A percentile compares a stretch with the other conserved stretches of the same genome.
These are phyloP conservation scores for Agrypnus murinus DNA, from an alignment of 2,888 invertebrate genomes.

Conservation along the genomic window DNA sequence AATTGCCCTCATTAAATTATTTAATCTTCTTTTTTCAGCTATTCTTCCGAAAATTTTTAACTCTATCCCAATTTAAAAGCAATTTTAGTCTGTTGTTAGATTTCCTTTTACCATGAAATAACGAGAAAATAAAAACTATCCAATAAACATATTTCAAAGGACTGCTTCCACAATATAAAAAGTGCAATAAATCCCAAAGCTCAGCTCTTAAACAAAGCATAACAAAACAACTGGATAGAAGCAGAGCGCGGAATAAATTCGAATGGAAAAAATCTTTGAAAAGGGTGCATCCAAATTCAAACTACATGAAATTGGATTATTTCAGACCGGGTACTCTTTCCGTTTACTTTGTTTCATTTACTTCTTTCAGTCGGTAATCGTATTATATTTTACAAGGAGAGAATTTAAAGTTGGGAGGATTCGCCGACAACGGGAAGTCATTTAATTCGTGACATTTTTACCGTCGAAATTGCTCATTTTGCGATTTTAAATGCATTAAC, in stretches of 20 bases:
- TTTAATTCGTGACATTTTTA: no score
- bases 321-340: slow-evolving; percentile 30
- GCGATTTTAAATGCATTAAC: no score
- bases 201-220: slow-evolving; percentile 5
- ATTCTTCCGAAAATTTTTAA: no score
- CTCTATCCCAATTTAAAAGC: no score
- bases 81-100: no score
- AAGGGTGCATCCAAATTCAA: slow-evolving; percentile 37
- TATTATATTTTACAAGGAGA: slow-evolving; percentile 21
- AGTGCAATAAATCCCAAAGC: background rate
- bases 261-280: slow-evolving; percentile 26
- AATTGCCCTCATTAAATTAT: no score
- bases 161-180: no score
- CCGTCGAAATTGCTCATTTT: no score
- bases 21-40: no score
- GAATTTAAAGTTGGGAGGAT: slow-evolving; percentile 28
- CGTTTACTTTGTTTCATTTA: slow-evolving; percentile 43
- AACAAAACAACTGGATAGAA: slow-evolving; percentile 12
- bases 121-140: no score
- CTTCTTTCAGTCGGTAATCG: slow-evolving; percentile 31
- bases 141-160: no score
- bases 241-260: slow-evolving; percentile 24
- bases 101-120: no score
- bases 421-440: background rate
- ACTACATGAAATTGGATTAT: slow-evolving; percentile 42